Evolutionary conservation across 2,113 vertebrate species (phyloP).

Genomic region (Engraulis encrasicolus): DNA sequence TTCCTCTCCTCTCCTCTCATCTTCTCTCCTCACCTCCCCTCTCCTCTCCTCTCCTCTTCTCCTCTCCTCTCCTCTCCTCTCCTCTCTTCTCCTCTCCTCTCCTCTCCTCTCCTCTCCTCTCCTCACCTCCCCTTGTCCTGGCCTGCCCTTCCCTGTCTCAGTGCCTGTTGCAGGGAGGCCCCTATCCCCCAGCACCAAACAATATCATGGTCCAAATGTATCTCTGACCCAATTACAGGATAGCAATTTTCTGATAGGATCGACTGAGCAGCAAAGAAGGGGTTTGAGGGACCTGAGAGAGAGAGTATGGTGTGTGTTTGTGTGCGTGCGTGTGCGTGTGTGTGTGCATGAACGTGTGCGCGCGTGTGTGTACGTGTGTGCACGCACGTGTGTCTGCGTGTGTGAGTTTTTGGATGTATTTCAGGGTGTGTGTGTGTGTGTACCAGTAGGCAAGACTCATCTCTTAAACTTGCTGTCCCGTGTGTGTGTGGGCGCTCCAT

Average conservation of each 20-base stretch:
- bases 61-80: too few relatives aligned
- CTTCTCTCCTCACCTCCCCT: too few relatives aligned
- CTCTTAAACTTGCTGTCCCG: not conserved
- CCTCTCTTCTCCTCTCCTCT: not conserved
- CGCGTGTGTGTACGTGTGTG: not conserved
- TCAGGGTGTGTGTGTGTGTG: not conserved
- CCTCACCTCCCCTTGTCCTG: not conserved
- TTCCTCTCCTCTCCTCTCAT: too few relatives aligned
- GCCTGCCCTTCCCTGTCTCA: not conserved
- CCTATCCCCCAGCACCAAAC: not conserved
- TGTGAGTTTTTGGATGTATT: not conserved
- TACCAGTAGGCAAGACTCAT: not conserved
- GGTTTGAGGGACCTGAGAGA: not conserved
- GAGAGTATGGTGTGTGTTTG: not conserved
- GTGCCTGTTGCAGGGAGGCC: not conserved
- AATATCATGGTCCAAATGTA: not conserved
- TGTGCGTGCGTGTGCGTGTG: not conserved
- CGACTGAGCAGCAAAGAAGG: not conserved
- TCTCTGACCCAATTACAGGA: not conserved
- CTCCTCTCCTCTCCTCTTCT: not conserved
- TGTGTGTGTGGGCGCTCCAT: not conserved
- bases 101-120: not conserved
- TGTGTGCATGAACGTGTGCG: not conserved
- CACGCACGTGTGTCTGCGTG: not conserved
- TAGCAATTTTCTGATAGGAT: conserved; percentile 8